Base-by-base conservation (phyloP, 2,797 vertebrate species). In the Eptatretus atami region DNA sequence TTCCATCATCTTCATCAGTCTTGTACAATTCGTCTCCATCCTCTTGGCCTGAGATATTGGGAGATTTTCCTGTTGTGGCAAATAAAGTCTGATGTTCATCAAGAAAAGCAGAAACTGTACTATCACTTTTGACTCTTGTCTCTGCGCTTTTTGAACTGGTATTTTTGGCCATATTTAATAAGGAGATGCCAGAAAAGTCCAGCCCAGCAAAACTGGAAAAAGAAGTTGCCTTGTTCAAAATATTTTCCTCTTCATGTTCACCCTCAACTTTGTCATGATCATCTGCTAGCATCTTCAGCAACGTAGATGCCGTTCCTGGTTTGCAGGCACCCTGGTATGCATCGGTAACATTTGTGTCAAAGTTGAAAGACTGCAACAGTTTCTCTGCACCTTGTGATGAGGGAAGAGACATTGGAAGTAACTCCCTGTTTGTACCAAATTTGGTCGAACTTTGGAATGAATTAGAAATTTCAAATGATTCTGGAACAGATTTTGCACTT, bases 1-100 rank as follows among this genome's bases (percentile, higher is more conserved):
- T 95, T 63, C 96, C 84, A 64, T 99, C 92, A 2, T 74, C 81
- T 60, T 96, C 92, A 65, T 99, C 90, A 0, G 90, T 95, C 73
- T 82, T 92, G 69, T 96, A 95, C 70, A 86, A 77, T 13, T 79
- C 79, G 44, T 81, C 86, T n/a, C 85, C 81, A 11, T 81, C 81
- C 57, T 86, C 87, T 19, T 73, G 68, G 54, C 84, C 80, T 68
- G 77, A 72, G 6, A 69, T 65, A 25, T 74, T 78, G 10, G 70
- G 65, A 67, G 76, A 82, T 54, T 73, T 73, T 54, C 73, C 75
- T n/a, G 71, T 52, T 1, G 76, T 75, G 31, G 77, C 77, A 72
- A 99, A 96, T 44, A 95, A 60, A 66, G 83, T 81, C 69, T 84
- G 76, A 53, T 84, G 84, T 10, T 83, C 80, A 52, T 81, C 69